Evolutionary conservation across 2,113 vertebrate species (phyloP).

Genomic region (Hucho hucho): DNA sequence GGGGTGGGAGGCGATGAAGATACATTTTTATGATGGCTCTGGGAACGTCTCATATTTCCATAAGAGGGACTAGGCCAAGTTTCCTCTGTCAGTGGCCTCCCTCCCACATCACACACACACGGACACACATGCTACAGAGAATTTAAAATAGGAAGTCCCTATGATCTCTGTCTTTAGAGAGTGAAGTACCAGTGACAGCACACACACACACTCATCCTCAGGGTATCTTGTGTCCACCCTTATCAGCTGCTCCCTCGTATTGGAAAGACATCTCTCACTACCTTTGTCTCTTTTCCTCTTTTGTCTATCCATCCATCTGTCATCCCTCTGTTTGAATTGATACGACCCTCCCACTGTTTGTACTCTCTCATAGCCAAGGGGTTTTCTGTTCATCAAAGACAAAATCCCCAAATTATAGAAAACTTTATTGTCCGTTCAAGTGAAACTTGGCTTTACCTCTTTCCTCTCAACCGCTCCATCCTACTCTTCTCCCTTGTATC

Average conservation of each 20-base stretch:
- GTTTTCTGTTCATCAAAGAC: background rate
- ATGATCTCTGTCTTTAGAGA: constrained; percentile 88
- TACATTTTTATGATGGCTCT: constrained; percentile 91
- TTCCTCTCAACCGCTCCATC: too few relatives aligned
- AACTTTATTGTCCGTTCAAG: constrained; percentile 18
- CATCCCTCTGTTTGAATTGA: constrained; percentile 82
- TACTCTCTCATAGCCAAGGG: background rate
- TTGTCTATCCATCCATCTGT: constrained; percentile 76
- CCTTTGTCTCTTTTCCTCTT: constrained; percentile 80
- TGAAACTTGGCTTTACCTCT: too few relatives aligned
- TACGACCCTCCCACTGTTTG: constrained; percentile 53
- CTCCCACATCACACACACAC: constrained; percentile 81
- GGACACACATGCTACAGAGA: constrained; percentile 76
- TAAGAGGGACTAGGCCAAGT: constrained; percentile 89
- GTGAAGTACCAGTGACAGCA: constrained; percentile 67
- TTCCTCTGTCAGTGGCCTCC: constrained; percentile 85
- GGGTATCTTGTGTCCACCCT: constrained; percentile 90
- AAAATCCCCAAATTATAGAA: background rate
- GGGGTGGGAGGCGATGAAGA: constrained; percentile 80
- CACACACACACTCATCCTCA: constrained; percentile 85
- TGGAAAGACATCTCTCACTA: constrained; percentile 76
- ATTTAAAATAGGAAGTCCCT: constrained; percentile 84
- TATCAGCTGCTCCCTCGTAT: constrained; percentile 90
- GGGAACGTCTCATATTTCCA: constrained; percentile 96
- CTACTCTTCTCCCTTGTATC: constrained; percentile 11